Base-by-base conservation (phyloP, 2,797 vertebrate species). In the Crax fasciolata region DNA sequence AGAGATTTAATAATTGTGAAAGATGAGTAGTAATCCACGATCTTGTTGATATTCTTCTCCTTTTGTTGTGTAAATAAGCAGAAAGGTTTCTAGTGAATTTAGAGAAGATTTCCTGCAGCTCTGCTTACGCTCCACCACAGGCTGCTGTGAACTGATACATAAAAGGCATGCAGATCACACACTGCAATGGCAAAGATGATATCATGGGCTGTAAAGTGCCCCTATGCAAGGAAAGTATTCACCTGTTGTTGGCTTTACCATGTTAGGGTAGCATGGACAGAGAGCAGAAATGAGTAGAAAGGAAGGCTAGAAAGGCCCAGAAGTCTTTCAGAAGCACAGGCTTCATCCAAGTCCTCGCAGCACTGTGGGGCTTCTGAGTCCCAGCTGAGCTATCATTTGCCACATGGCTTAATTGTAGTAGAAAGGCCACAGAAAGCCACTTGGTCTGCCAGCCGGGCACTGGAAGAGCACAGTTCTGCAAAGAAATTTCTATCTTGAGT, bases 231-330 rank as follows among this genome's bases (percentile, higher is more conserved):
- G 28, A 19, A 68, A 54, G 51, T 30, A 16, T 62, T 68, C 15
- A 15, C 0, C 0, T 54, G 4, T 52, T 70, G 61, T 59, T 72
- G 70, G 39, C 62, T 94, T 70, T 83, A 35, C 43, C 13, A 1
- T 17, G 23, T 12, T 54, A 7, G 46, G 21, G 15, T 58, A 2
- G 5, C n/a, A 6, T 28, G 23, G 52, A n/a, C 59, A 74, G 6
- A 39, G 27, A 55, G 43, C 73, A 63, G 58, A 81, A 86, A 41
- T 44, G 1, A 1, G 11, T 48, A 35, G 43, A 55, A 51, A 68
- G 32, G 28, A 44, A 66, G 55, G 43, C 46, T 46, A 80, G 55
- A 65, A 89, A 70, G 46, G 44, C 11, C 1, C 43, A 58, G 71
- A 55, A 11, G 35, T 17, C 21, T 17, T 41, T 15, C 39, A 28